phyloP scores from a whole-genome alignment of 2,797 vertebrate genomes.

The Pseudopleuronectes americanus region DNA sequence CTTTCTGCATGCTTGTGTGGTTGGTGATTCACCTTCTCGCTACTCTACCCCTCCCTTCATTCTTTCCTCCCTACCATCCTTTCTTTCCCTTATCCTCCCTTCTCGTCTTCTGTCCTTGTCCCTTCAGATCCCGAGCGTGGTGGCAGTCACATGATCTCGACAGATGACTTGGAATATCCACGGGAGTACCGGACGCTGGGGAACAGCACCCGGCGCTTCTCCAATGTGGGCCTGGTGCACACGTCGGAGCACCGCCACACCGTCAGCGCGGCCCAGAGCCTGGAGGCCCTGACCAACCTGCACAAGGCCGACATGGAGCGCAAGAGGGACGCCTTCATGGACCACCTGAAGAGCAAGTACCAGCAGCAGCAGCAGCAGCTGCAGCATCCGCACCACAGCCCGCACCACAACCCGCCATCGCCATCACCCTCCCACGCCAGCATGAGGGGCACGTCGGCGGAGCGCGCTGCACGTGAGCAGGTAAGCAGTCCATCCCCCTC shows the following conservation, averaged over 20 bases:
- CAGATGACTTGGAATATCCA: constrained; percentile 96
- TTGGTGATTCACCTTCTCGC: constrained; percentile 52
- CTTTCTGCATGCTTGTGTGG: constrained; percentile 60
- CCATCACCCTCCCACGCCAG: constrained; percentile 86
- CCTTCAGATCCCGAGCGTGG: constrained; percentile 91
- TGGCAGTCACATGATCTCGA: constrained; percentile 97
- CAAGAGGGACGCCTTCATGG: constrained; percentile 97
- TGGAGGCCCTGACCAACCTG: constrained; percentile 95
- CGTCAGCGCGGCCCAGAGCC: constrained; percentile 96
- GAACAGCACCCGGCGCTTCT: constrained; percentile 94
- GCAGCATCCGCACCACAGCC: constrained; percentile 79
- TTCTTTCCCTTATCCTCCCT: constrained; percentile 7
- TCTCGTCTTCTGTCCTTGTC: constrained; percentile 8
- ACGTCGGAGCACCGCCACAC: constrained; percentile 97
- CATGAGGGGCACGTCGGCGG: constrained; percentile 88
- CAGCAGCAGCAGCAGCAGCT: constrained; percentile 91
- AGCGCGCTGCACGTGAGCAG: constrained; percentile 89
- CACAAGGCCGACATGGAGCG: constrained; percentile 97
- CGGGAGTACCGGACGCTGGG: constrained; percentile 95
- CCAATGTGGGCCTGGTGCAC: constrained; percentile 98
- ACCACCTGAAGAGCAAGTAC: constrained; percentile 99
- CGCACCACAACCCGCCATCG: constrained; percentile 85
- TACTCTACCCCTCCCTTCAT: constrained; percentile 20
- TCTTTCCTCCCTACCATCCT: background rate
- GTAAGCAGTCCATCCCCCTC: constrained; percentile 68